Percentiles rank a stretch among this genome's conserved stretches.
phyloP scores from a whole-genome alignment of 2,113 vertebrate species.

The Pelodiscus sinensis region DNA sequence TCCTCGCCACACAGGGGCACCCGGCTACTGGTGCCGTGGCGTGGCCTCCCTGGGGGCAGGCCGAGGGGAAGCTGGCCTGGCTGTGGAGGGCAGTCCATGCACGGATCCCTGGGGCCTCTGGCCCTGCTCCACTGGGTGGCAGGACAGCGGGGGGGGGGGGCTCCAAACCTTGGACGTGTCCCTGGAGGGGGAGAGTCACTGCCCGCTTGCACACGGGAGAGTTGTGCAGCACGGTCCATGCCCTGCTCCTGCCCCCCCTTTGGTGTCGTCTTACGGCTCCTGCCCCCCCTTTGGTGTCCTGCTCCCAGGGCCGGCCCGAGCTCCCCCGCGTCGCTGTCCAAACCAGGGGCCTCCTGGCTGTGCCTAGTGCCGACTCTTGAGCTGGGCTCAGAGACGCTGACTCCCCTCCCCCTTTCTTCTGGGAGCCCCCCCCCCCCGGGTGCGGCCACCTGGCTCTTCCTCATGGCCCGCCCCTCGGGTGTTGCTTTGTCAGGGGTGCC shows the following conservation, averaged over 20 bases:
- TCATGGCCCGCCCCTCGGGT: fast-evolving
- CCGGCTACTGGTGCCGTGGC: too few relatives aligned
- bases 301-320: too few relatives aligned
- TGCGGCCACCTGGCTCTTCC: background rate
- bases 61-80: too few relatives aligned
- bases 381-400: background rate
- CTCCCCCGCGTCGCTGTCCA: background rate
- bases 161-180: background rate
- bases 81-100: too few relatives aligned
- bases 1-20: too few relatives aligned
- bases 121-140: too few relatives aligned
- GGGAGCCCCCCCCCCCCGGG: background rate
- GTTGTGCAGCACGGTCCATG: too few relatives aligned
- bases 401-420: background rate
- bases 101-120: too few relatives aligned
- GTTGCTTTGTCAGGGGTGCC: slow-evolving; percentile 70
- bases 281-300: fast-evolving
- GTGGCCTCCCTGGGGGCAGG: too few relatives aligned
- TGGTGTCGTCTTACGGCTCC: background rate
- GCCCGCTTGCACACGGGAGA: too few relatives aligned
- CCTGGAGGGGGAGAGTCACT: background rate
- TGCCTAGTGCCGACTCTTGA: background rate
- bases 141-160: too few relatives aligned
- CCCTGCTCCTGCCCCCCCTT: too few relatives aligned
- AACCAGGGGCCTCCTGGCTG: background rate